Base-by-base conservation (phyloP, 2,888 invertebrate species). In the Falcaria lacertinaria region DNA sequence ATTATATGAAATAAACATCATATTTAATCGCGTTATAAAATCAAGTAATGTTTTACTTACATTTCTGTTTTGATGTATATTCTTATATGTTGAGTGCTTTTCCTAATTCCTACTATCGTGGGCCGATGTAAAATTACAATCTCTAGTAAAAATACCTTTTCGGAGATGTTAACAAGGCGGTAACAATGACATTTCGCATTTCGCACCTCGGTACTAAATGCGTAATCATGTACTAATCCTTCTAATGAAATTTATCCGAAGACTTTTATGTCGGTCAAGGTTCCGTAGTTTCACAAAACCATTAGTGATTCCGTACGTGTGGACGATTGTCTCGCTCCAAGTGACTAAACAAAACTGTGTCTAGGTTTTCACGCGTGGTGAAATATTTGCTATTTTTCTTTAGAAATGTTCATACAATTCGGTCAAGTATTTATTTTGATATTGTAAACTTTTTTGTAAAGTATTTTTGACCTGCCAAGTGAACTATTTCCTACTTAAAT, bases 201-300 rank as follows among this genome's bases (percentile, higher is more conserved):
- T 28, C 28, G 11, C 28, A 28, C 28, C 28, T 28, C 11, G 28
- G 3, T 28, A 3, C 7, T 28, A 28, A 28, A 28, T 11, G 2
- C 28, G 11, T 28, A 11, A 28, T 28, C 28, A 11, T 3, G 8
- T 11, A 28, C 3, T 28, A 11, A 28, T 11, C 28, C 28, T 28
- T 28, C 28, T 11, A 28, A 28, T 28, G 11, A 11, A 28, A 28
- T 11, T 28, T 11, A 28, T 28, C 28, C 28, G 7, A 28, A 28
- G 28, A 28, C 28, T 28, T 11, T 68, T 62, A 82, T 74, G 56
- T 76, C 67, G 83, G 86, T 66, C 88, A 88, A 85, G 87, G 88
- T 61, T 69, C 40, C 17, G 64, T 61, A 65, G 71, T 84, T 84
- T 76, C 80, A 77, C 76, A 82, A 85, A 19, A 80, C 69, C 62